phyloP scores from a whole-genome alignment of 2,797 vertebrate species.

The Pseudochaenichthys georgianus region DNA sequence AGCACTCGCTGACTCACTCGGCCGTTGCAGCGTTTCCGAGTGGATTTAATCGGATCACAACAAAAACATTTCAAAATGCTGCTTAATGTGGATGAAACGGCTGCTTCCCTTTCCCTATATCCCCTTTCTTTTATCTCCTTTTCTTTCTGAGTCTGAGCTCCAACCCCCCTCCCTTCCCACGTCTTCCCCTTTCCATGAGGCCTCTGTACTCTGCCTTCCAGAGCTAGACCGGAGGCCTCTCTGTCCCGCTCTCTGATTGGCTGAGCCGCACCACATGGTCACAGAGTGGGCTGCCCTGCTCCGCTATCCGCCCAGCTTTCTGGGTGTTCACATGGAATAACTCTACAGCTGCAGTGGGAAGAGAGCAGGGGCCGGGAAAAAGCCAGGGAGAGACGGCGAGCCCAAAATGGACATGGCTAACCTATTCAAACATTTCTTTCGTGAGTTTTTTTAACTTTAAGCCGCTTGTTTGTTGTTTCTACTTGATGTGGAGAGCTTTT shows the following conservation, averaged over 20 bases:
- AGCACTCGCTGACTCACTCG: slow-evolving; percentile 61
- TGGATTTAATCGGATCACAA: neutral
- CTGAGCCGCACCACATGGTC: slow-evolving; percentile 82
- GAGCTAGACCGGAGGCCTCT: slow-evolving; percentile 70
- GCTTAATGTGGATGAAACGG: slow-evolving; percentile 29
- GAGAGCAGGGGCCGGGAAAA: slow-evolving; percentile 78
- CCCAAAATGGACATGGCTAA: slow-evolving; percentile 93
- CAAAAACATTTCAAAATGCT: neutral
- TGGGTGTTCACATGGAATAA: slow-evolving; percentile 89
- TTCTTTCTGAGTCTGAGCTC: slow-evolving; percentile 39
- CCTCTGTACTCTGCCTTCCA: slow-evolving; percentile 73
- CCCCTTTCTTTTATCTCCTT: slow-evolving; percentile 46
- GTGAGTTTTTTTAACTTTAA: slow-evolving; percentile 85
- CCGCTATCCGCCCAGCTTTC: slow-evolving; percentile 73
- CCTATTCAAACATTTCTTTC: slow-evolving; percentile 92
- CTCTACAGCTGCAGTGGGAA: slow-evolving; percentile 85
- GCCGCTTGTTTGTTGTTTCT: slow-evolving; percentile 18
- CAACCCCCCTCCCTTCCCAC: slow-evolving; percentile 20
- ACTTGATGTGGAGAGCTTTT: slow-evolving; percentile 22
- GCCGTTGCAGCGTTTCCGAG: neutral
- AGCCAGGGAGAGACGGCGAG: slow-evolving; percentile 76
- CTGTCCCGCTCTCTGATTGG: slow-evolving; percentile 74
- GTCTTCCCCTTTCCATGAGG: slow-evolving; percentile 73
- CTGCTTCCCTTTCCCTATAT: slow-evolving; percentile 36
- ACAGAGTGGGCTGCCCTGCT: slow-evolving; percentile 79